A percentile compares a stretch with the other conserved stretches of the same genome.
Evolutionary conservation across 2,113 vertebrate species (phyloP).

Genomic region (Himantopus leucocephalus): DNA sequence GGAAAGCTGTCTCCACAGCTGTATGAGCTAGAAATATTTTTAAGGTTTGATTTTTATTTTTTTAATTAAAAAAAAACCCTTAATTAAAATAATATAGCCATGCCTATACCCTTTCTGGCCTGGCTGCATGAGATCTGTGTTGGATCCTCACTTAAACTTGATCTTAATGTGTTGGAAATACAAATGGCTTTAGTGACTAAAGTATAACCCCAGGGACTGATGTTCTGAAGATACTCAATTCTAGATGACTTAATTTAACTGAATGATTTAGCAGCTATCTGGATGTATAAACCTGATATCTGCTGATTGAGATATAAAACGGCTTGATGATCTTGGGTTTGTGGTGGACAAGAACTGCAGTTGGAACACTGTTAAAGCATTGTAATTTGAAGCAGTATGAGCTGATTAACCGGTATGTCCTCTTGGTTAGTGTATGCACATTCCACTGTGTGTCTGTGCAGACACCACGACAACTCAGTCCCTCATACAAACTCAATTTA

Average conservation of each 20-base stretch:
- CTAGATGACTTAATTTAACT: neutral
- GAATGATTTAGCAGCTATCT: neutral
- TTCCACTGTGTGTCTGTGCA: neutral
- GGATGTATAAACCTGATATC: neutral
- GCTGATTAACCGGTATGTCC: neutral
- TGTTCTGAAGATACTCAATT: neutral
- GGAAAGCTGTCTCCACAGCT: neutral
- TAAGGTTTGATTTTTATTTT: neutral
- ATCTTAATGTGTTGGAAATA: neutral
- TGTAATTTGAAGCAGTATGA: neutral
- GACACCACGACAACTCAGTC: neutral
- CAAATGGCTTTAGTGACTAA: neutral
- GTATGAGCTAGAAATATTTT: neutral
- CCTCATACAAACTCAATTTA: neutral
- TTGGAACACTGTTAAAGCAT: neutral
- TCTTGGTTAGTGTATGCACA: neutral
- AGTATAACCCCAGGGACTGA: neutral
- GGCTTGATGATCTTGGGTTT: neutral
- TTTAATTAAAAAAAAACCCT: neutral
- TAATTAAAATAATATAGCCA: neutral
- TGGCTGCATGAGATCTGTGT: neutral
- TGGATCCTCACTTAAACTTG: neutral
- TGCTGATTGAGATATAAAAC: neutral
- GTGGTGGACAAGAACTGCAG: neutral
- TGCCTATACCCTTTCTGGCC: neutral